Conservation (phyloP, 2,113 vertebrate genomes). For the Neolamprologus devosi region DNA sequence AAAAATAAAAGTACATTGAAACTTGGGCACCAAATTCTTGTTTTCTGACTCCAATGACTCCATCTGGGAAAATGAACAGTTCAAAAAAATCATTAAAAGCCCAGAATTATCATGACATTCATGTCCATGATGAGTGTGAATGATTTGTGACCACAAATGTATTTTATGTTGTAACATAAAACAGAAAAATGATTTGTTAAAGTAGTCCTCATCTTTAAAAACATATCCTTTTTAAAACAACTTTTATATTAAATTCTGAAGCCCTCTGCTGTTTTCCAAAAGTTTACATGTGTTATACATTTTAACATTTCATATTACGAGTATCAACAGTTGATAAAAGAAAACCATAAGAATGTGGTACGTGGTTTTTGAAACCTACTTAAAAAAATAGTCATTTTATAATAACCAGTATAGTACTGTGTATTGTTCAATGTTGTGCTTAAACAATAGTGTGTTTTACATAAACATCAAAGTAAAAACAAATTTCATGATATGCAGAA, state of each 20-base stretch:
- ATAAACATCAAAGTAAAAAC: background rate
- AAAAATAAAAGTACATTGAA: background rate
- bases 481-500: background rate
- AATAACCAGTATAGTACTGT: slow-evolving; percentile 20
- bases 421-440: background rate
- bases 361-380: slow-evolving; percentile 23
- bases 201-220: background rate
- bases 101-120: background rate
- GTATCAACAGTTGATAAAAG: background rate
- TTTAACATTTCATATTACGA: background rate
- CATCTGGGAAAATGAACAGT: background rate
- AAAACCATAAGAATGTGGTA: background rate
- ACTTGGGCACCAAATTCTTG: background rate
- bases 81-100: background rate
- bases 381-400: slow-evolving; percentile 12
- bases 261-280: background rate
- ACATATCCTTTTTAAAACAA: background rate
- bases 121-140: background rate
- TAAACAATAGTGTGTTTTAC: background rate
- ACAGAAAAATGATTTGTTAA: background rate
- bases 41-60: background rate
- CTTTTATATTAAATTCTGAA: background rate
- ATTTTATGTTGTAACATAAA: background rate
- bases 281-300: background rate
- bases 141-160: background rate